Base-by-base conservation (phyloP, 2,797 vertebrate genomes). In the Onychomys torridus region DNA sequence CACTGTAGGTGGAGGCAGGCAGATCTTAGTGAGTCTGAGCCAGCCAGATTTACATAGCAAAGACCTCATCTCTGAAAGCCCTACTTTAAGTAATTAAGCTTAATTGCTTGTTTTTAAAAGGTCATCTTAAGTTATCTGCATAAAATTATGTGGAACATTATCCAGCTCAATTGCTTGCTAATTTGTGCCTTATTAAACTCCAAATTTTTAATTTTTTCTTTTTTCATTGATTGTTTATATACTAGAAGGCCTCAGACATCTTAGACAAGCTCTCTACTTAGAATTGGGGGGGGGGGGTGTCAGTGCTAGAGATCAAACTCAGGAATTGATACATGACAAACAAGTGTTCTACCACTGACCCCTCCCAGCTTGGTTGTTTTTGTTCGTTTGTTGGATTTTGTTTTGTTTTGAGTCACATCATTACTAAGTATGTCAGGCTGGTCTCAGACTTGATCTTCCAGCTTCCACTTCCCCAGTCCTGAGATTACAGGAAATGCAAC, bases 71-170 rank as follows among this genome's bases (percentile, higher is more conserved):
- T 46, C 5, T 17, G 85, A 43, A n/a, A 88, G 85, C 10, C 67
- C 49, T 40, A 40, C 49, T 88, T 94, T 96, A 82, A 90, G 23
- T 71, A 34, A 67, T 69, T 83, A 87, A 85, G 23, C 29, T 94
- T 95, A 93, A 85, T 84, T 95, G 67, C 12, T 95, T 34, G 2
- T 34, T 94, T 77, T 73, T 8, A 91, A 90, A 95, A 81, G 67
- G n/a, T 87, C 59, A 25, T 92, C 23, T 81, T 92, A 86, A 92
- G 46, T 92, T 88, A 69, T 81, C 40, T 83, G 6, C 89, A 4
- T 96, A 63, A 94, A 93, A 43, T 83, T 78, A 73, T n/a, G 73
- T 65, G 43, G 27, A 61, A 4, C 14, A 69, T 95, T 49, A 87
- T 49, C 46, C 63, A 95, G 49, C 57, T 71, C 32, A 81, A 34